Percentiles rank a stretch among this genome's conserved stretches.
These are phyloP conservation scores for Labeo rohita DNA, from an alignment of 2,113 vertebrate genomes.

Conservation along the genomic window DNA sequence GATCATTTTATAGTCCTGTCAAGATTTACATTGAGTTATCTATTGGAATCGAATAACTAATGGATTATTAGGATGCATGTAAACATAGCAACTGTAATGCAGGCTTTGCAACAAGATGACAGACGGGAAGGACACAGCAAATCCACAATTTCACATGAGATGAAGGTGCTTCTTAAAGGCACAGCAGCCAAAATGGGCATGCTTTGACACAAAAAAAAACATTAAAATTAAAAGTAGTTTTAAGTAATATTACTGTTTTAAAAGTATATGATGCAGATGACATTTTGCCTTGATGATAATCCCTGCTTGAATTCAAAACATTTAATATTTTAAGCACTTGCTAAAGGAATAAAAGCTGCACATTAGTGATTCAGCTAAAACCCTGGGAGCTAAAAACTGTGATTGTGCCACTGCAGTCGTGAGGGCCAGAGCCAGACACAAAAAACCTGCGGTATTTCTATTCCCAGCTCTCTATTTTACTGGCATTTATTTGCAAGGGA, in stretches of 20 bases:
- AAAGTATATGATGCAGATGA: background rate
- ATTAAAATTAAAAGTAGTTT: background rate
- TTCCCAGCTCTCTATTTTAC: constrained; percentile 20
- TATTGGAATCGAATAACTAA: background rate
- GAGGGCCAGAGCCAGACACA: background rate
- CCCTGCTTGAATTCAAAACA: constrained; percentile 37
- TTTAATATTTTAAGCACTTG: constrained; percentile 14
- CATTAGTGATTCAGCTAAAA: constrained; percentile 32
- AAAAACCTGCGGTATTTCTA: background rate
- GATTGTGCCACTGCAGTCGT: background rate
- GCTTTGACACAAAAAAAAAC: background rate
- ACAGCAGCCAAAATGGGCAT: background rate
- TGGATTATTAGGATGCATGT: background rate
- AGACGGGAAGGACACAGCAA: background rate
- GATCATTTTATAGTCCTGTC: background rate
- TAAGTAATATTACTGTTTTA: background rate
- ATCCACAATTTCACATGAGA: background rate
- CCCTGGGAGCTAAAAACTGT: constrained; percentile 40
- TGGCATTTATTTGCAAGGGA: constrained; percentile 42
- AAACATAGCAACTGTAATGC: background rate
- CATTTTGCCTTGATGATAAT: background rate
- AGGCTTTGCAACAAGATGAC: background rate
- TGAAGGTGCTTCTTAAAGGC: background rate
- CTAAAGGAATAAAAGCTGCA: constrained; percentile 16
- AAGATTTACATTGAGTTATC: background rate